Percentiles rank a stretch among this genome's conserved stretches.
Conservation (phyloP, 2,888 invertebrate genomes). For the Suillia variegata region DNA sequence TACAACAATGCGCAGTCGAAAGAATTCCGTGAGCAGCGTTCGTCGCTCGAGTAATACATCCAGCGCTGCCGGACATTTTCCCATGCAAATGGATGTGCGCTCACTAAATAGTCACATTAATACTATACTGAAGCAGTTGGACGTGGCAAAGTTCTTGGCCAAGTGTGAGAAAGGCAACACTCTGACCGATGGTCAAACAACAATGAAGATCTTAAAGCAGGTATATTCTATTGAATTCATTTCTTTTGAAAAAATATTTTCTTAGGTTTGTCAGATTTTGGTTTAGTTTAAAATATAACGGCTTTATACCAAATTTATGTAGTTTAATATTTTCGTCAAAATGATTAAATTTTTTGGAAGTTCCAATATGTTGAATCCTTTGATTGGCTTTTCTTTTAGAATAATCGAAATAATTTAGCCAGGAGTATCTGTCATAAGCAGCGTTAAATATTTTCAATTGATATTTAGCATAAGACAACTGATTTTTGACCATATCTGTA, state of each 20-base stretch:
- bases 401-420: too few species aligned
- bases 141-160: constrained; percentile 75
- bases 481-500: too few species aligned
- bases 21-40: constrained; percentile 16
- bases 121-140: constrained; percentile 80
- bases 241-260: neutral
- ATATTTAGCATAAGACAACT: too few species aligned
- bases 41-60: constrained; percentile 37
- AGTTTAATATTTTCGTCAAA: neutral
- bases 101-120: constrained; percentile 80
- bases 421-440: too few species aligned
- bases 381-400: too few species aligned
- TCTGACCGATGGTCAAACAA: constrained; percentile 30
- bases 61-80: constrained; percentile 60
- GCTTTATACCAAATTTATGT: neutral
- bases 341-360: neutral
- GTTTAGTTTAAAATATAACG: neutral
- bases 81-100: constrained; percentile 73
- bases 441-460: neutral
- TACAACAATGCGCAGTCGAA: constrained; percentile 16
- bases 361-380: too few species aligned
- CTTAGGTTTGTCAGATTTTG: neutral
- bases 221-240: constrained; percentile 26
- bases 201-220: constrained; percentile 49
- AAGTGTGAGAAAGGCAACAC: constrained; percentile 64